These are phyloP conservation scores for Panzeria rudis DNA, from an alignment of 2,888 invertebrate genomes.

Conservation along the genomic window DNA sequence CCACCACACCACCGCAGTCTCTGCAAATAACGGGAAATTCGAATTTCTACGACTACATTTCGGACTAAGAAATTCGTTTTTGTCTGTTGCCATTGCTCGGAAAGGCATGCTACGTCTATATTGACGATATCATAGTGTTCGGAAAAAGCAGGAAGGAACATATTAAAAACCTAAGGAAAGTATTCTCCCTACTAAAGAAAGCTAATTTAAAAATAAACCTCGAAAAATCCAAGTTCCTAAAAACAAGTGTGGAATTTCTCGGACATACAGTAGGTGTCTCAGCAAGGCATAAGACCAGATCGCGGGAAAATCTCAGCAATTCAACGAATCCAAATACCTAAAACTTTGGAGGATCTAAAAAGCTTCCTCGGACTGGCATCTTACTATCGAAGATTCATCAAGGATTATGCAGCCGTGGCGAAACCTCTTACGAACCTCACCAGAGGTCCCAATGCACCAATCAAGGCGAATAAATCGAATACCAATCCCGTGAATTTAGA, in stretches of 20 bases:
- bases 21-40: slow-evolving; percentile 52
- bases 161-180: slow-evolving; percentile 29
- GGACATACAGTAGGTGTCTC: background rate
- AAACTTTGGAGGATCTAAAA: background rate
- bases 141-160: slow-evolving; percentile 31
- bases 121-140: slow-evolving; percentile 58
- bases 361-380: background rate
- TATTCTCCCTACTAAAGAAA: slow-evolving; percentile 21
- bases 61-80: slow-evolving; percentile 47
- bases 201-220: slow-evolving; percentile 57
- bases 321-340: background rate
- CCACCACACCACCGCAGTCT: background rate
- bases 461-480: background rate
- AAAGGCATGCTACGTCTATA: slow-evolving; percentile 60
- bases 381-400: slow-evolving; percentile 4
- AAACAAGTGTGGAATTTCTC: slow-evolving; percentile 19
- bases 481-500: background rate
- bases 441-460: slow-evolving; percentile 4
- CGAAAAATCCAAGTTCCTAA: slow-evolving; percentile 59
- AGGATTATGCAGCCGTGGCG: background rate
- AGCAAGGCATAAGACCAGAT: background rate
- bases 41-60: slow-evolving; percentile 58
- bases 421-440: background rate
- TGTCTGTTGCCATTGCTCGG: slow-evolving; percentile 5
- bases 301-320: background rate